Evolutionary conservation across 2,797 vertebrate species (phyloP), one percentile per base, ranked within the genome.

Genomic region (Anas bahamensis): DNA sequence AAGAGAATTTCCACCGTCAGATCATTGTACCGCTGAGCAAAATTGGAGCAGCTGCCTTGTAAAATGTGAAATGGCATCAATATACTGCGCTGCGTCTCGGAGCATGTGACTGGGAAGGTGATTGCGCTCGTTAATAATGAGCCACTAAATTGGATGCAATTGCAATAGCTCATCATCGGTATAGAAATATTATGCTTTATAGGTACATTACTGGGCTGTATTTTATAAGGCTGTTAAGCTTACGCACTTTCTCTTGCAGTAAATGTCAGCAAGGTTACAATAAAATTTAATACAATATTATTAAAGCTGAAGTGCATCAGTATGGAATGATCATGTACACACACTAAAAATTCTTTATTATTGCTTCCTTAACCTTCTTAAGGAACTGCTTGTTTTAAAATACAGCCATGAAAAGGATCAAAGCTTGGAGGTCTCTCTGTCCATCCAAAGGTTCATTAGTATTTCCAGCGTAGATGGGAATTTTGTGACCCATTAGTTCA

Each of bases 151-250:
- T 93, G 93, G 94, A 90, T 94, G 89, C 90, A 96, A 91, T 95
- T 93, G 93, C 92, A 95, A 83, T 93, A 89, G 83, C 91, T 97
- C 95, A 87, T 95, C 89, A 86, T 91, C 86, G 93, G 65, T 93
- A 85, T 75, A 94, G 93, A 93, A 94, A 95, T 96, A 95, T 93
- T 93, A 76, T 93, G 86, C 80, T 96, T 96, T 96, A 96, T 95
- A 93, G 94, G 86, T 96, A 76, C 94, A 90, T 96, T 95, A 92
- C 94, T 86, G 90, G 86, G 83, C 83, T 93, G 79, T 94, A 96
- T 96, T 96, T 96, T 95, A 96, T 87, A 93, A 96, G 95, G 88
- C 93, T 84, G 96, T 96, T 95, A 93, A 89, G 77, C 88, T 90
- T 53, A 85, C 2, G 17, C 88, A 93, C 93, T 96, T 93, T 94